Evolutionary conservation across 2,888 invertebrate species (phyloP), one percentile per base, ranked within the genome.

Genomic region (Pediacus dermestoides): DNA sequence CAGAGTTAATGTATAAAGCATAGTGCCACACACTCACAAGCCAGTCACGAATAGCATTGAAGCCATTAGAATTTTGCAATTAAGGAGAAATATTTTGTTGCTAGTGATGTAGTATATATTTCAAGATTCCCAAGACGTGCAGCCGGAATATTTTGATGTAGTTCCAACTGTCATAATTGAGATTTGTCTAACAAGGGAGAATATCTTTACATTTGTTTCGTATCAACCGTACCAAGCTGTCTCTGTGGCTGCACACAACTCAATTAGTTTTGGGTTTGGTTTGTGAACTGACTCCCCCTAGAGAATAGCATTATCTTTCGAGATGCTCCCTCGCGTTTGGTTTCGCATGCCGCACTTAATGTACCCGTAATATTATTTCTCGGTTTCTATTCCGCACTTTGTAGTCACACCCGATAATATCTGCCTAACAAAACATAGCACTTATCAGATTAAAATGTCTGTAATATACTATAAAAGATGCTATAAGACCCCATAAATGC

Each of bases 191-290:
- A 28, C 42, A 45, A 47, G 39, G 41, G 46, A 39, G 44, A 40
- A 46, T 49, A 49, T 55, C 53, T 55, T 49, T 55, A 50, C 54
- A 57, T 57, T 58, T 57, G 60, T 57, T 60, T 56, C 54, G 44
- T 56, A 58, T 60, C 55, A 55, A 49, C n/a, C 46, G 50, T 49
- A 44, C 48, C 51, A 45, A 4, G 52, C 46, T 53, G 44, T 40
- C 33, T 36, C 45, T 49, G 50, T 44, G 46, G 53, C 46, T 57
- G 55, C 60, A 60, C 56, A 55, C 61, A 59, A 61, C 63, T 60
- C 63, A 63, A 63, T 63, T 63, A 63, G 63, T 58, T 58, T 54
- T 55, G 52, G 56, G 58, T 58, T 53, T 50, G 56, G 57, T 57
- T 54, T 57, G 54, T 53, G 55, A 57, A 53, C 42, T 40, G 53